phyloP scores from a whole-genome alignment of 2,113 vertebrate species.

The Sceloporus tristichus region DNA sequence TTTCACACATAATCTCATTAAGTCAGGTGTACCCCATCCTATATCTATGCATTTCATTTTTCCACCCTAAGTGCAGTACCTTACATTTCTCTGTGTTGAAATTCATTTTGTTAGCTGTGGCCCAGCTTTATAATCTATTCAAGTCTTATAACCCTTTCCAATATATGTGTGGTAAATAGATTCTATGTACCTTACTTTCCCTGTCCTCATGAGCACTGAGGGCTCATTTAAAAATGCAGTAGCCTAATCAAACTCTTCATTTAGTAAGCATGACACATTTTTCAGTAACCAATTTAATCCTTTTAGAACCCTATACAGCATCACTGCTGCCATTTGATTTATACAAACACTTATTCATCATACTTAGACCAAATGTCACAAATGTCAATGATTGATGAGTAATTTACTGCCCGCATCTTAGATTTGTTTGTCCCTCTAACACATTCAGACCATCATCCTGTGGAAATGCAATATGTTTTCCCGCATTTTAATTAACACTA shows the following conservation, averaged over 20 bases:
- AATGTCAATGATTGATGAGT: constrained; percentile 58
- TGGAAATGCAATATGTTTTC: constrained; percentile 42
- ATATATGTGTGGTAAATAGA: neutral
- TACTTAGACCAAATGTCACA: constrained; percentile 67
- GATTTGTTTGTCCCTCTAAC: constrained; percentile 60
- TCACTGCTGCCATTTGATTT: constrained; percentile 53
- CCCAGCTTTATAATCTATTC: too few relatives aligned
- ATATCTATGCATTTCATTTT: too few relatives aligned
- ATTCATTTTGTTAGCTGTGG: too few relatives aligned
- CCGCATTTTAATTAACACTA: constrained; percentile 21
- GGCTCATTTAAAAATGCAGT: neutral
- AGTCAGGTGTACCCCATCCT: too few relatives aligned
- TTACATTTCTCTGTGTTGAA: too few relatives aligned
- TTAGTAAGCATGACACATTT: constrained; percentile 38
- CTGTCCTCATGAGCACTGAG: neutral
- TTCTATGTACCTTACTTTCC: neutral
- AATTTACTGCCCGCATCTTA: constrained; percentile 50
- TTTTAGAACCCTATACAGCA: constrained; percentile 40
- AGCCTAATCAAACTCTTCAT: constrained; percentile 12
- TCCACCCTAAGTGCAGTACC: too few relatives aligned
- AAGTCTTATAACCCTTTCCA: neutral
- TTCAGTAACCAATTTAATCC: constrained; percentile 35
- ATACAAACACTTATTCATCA: constrained; percentile 71
- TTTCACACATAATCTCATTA: too few relatives aligned
- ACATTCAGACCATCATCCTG: constrained; percentile 50